phyloP scores from a whole-genome alignment of 2,113 vertebrate species.

The Paralichthys olivaceus region DNA sequence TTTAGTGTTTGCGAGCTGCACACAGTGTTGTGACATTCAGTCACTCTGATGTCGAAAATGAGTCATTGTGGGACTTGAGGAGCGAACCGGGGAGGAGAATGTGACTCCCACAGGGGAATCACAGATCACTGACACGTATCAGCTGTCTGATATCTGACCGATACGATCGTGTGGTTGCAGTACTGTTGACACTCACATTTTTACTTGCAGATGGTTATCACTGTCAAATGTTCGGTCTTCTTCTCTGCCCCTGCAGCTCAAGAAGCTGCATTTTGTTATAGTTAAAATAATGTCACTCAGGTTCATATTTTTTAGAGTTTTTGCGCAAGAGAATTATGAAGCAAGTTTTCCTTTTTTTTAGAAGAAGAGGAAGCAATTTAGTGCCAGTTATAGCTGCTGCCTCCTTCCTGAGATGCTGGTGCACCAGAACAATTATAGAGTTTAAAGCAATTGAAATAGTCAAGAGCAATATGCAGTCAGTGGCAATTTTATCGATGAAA shows the following conservation, averaged over 20 bases:
- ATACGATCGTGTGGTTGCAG: constrained; percentile 57
- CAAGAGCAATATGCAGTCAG: constrained; percentile 17
- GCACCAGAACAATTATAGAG: neutral
- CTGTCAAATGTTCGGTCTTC: constrained; percentile 9
- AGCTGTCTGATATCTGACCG: constrained; percentile 62
- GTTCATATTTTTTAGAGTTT: neutral
- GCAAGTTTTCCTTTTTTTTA: no score
- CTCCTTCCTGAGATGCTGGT: constrained; percentile 5
- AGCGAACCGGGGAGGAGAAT: constrained; percentile 24
- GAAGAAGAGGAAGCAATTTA: neutral
- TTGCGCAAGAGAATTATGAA: neutral
- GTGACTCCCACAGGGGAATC: constrained; percentile 57
- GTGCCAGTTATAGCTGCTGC: neutral
- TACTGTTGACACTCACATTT: constrained; percentile 58
- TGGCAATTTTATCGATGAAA: constrained; percentile 31
- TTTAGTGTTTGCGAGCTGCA: constrained; percentile 22
- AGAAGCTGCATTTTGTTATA: constrained; percentile 1
- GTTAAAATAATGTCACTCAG: neutral
- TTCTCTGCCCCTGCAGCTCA: neutral
- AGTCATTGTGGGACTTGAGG: constrained; percentile 58
- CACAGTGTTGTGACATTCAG: constrained; percentile 71
- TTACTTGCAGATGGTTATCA: constrained; percentile 61
- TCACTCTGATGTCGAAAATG: constrained; percentile 61
- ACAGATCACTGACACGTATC: constrained; percentile 66
- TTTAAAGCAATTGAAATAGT: constrained; percentile 13